Base-by-base conservation (phyloP, 1,140 invertebrate species). In the Diprion similis region DNA sequence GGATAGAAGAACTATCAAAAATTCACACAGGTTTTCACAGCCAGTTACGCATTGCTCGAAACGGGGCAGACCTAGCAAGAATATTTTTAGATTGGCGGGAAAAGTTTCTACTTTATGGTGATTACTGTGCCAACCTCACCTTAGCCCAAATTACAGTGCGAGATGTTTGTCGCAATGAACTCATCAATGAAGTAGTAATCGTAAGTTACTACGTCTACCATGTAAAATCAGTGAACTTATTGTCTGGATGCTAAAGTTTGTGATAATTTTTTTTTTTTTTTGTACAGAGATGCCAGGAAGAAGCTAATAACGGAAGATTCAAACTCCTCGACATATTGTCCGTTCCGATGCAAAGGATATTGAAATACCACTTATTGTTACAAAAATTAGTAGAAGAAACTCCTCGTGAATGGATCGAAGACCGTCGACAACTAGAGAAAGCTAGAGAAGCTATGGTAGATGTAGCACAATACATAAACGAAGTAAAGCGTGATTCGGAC, bases 381-480 rank as follows among this genome's bases (percentile, higher is more conserved):
- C 92, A 98, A 84, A 98, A 99, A 88, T 88, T 99, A 24, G 93
- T 98, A 8, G 95, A 96, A 83, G 94, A 97, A 85, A 99, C 97
- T 4, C 93, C 94, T 76, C 91, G 91, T 17, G 94, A 96, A 82
- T 91, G 90, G 88, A 70, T 94, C 77, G 95, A 97, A 73, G 97
- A 99, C 80, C 94, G 94, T 81, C 90, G 92, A 13, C 93, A 93
- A 15, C 85, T 99, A 71, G 92, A 94, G 78, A 91, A 94, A 81
- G 97, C 98, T n/a, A 93, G 96, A 79, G 97, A 99, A 86, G 95
- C 95, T 45, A 99, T 99, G 98, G 92, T 97, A 73, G 98, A 99
- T 87, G 93, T 99, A 46, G 97, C 97, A 13, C 93, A 97, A 80
- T 99, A 97, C 87, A 98, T 98, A 75, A 99, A 99, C 86, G 98